Conservation (phyloP, 2,113 vertebrate species). For the Acanthisitta chloris region DNA sequence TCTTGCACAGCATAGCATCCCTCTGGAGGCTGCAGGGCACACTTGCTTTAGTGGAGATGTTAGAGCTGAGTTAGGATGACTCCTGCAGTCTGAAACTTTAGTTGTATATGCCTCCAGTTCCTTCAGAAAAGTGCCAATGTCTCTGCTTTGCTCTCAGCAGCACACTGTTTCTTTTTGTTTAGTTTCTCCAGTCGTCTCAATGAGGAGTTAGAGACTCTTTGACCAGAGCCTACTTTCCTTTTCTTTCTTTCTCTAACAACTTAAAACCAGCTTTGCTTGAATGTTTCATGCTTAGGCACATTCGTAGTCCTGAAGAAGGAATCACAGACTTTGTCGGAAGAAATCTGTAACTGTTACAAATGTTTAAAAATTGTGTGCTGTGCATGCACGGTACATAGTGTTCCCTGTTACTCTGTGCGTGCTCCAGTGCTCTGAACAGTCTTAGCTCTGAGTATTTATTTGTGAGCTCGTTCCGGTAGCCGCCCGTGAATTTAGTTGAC, state of each 20-base stretch:
- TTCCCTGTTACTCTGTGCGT: constrained; percentile 57
- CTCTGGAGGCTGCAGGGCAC: neutral
- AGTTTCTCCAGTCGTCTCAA: neutral
- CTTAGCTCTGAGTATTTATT: constrained; percentile 66
- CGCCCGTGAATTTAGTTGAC: constrained; percentile 40
- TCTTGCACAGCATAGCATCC: neutral
- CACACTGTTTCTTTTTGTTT: neutral
- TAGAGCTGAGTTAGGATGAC: neutral
- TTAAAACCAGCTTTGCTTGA: constrained; percentile 61
- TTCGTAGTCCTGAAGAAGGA: constrained; percentile 48
- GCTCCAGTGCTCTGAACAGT: constrained; percentile 61
- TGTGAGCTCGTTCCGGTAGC: constrained; percentile 57
- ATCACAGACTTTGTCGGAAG: constrained; percentile 62
- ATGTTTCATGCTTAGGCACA: constrained; percentile 8
- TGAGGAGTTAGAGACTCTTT: neutral
- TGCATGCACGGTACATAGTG: constrained; percentile 49
- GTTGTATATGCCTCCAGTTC: neutral
- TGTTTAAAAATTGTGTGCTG: constrained; percentile 57
- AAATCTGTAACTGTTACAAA: constrained; percentile 65
- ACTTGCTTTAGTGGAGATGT: neutral
- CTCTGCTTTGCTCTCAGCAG: neutral
- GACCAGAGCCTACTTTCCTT: constrained; percentile 25
- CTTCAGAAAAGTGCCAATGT: neutral
- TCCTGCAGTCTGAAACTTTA: neutral
- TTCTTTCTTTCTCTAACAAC: neutral